A percentile compares a stretch with the other conserved stretches of the same genome.
Evolutionary conservation across 2,888 invertebrate species (phyloP).

Genomic region (Cryptus armator): DNA sequence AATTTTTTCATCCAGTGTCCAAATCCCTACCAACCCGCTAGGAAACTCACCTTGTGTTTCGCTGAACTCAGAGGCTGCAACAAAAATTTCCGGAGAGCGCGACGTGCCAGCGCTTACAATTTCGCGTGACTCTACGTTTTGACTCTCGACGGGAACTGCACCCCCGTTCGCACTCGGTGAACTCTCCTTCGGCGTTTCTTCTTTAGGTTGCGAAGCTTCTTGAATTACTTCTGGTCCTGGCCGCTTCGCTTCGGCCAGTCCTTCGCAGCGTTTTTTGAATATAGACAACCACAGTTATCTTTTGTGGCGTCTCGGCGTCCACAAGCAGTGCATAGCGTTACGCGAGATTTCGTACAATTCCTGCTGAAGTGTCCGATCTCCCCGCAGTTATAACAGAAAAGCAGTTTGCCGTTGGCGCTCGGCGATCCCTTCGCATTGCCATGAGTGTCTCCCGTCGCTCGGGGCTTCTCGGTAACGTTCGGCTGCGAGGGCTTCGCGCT

Average conservation of each 20-base stretch:
- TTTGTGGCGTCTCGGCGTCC: background rate
- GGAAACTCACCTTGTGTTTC: background rate
- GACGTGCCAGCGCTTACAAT: background rate
- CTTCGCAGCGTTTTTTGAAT: background rate
- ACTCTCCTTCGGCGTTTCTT: too few species aligned
- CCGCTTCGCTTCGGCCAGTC: background rate
- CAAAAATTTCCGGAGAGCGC: background rate
- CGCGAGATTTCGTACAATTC: background rate
- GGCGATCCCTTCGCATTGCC: background rate
- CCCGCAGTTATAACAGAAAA: background rate
- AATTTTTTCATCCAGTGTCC: background rate
- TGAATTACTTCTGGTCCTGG: background rate
- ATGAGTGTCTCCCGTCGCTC: background rate
- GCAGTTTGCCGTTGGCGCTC: background rate
- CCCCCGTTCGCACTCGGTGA: background rate
- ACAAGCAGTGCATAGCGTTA: background rate
- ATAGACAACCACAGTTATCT: background rate
- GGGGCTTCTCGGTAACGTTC: too few species aligned
- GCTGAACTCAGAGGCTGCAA: background rate
- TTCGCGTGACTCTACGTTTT: background rate
- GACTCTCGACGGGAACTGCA: background rate
- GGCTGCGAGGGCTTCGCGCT: too few species aligned
- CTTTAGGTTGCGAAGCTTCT: too few species aligned
- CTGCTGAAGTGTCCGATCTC: background rate
- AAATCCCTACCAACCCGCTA: background rate